Conservation (phyloP, 2,797 vertebrate species). For the Trematomus bernacchii region DNA sequence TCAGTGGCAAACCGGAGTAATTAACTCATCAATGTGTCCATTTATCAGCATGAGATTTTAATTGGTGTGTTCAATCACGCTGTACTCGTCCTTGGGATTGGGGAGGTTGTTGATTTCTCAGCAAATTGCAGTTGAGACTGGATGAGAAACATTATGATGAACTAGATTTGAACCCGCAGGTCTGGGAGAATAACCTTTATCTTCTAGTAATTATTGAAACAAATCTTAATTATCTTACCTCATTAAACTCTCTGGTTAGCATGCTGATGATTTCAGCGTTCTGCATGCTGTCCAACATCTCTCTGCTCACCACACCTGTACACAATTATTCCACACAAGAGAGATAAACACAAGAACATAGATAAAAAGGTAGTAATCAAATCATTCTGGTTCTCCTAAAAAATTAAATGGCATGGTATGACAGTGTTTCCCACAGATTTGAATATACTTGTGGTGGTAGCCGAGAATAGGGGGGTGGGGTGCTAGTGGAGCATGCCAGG, state of each 20-base stretch:
- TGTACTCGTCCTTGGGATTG: slow-evolving; percentile 18
- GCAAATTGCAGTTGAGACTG: slow-evolving; percentile 34
- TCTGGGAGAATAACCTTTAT: slow-evolving; percentile 10
- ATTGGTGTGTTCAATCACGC: slow-evolving; percentile 48
- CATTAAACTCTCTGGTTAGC: slow-evolving; percentile 90
- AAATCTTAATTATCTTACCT: slow-evolving; percentile 79
- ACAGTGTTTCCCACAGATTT: no score
- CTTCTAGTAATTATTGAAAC: slow-evolving; percentile 10
- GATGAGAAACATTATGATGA: not conserved
- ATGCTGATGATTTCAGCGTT: slow-evolving; percentile 90
- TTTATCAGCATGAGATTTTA: slow-evolving; percentile 61
- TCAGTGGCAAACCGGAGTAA: slow-evolving; percentile 35
- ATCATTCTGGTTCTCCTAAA: not conserved
- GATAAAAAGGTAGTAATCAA: not conserved
- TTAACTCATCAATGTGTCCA: slow-evolving; percentile 53
- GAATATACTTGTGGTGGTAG: no score
- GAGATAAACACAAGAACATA: not conserved
- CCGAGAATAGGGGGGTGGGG: no score
- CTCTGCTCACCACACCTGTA: slow-evolving; percentile 86
- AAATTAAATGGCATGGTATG: not conserved
- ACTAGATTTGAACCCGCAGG: slow-evolving; percentile 19
- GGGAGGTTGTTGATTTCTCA: slow-evolving; percentile 31
- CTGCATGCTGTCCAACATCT: slow-evolving; percentile 89
- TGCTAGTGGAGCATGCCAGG: no score
- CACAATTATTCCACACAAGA: not conserved